phyloP scores from a whole-genome alignment of 2,888 invertebrate species.

The Hanleya hanleyi region DNA sequence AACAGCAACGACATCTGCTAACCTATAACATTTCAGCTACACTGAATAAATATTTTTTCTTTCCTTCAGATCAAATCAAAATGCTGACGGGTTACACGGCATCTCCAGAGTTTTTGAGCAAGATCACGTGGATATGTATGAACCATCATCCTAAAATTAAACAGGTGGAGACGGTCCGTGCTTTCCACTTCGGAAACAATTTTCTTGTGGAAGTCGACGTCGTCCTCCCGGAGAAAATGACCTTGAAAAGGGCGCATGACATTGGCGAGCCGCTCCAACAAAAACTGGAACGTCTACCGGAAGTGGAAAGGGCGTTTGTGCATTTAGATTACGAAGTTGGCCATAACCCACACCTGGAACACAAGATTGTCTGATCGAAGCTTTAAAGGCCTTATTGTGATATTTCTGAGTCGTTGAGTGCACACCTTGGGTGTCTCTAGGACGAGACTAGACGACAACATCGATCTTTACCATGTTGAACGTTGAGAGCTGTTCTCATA shows the following conservation, averaged over 20 bases:
- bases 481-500: too few species aligned
- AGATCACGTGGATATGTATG: conserved; percentile 53
- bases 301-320: conserved; percentile 74
- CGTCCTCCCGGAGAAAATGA: conserved; percentile 70
- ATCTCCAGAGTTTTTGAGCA: conserved; percentile 52
- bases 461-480: too few species aligned
- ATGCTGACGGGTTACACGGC: conserved; percentile 56
- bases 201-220: conserved; percentile 68
- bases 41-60: too few species aligned
- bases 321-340: conserved; percentile 74
- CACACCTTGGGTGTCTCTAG: too few species aligned
- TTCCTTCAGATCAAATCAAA: conserved; percentile 52
- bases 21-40: too few species aligned
- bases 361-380: conserved; percentile 72
- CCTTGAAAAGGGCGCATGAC: conserved; percentile 70
- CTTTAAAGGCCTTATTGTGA: too few species aligned
- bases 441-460: too few species aligned
- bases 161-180: conserved; percentile 73
- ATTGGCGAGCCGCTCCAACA: conserved; percentile 73
- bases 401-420: too few species aligned
- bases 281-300: conserved; percentile 71
- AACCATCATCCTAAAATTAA: conserved; percentile 48
- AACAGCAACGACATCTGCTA: too few species aligned
- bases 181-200: conserved; percentile 73
- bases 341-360: conserved; percentile 71